Percentiles rank a stretch among this genome's conserved stretches.
phyloP scores from a whole-genome alignment of 2,888 invertebrate species.

The Pterobdella sp. region DNA sequence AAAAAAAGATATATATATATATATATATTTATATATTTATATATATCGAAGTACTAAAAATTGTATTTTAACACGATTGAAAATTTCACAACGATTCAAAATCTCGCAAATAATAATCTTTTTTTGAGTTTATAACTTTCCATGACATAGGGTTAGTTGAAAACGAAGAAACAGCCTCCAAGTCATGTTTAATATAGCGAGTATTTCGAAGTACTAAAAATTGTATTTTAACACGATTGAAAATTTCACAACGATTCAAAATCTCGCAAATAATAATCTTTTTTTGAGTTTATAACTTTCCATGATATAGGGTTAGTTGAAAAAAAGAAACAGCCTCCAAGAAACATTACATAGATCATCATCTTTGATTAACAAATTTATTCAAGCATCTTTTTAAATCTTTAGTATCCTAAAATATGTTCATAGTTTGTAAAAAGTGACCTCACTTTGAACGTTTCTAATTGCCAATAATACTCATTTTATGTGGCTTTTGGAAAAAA shows the following conservation, averaged over 20 bases:
- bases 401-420: background rate
- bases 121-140: background rate
- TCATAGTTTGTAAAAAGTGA: background rate
- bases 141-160: background rate
- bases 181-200: no score
- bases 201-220: no score
- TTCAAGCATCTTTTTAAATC: background rate
- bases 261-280: no score
- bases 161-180: background rate
- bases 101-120: no score
- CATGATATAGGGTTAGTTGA: background rate
- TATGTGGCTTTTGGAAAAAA: no score
- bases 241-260: no score
- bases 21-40: no score
- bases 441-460: background rate
- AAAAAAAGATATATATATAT: no score
- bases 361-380: background rate
- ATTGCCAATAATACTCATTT: background rate
- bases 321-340: background rate
- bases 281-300: background rate
- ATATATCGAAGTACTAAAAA: no score
- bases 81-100: no score
- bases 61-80: no score
- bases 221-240: no score
- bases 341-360: slow-evolving; percentile 5